Base-by-base conservation (phyloP, 2,888 invertebrate species). In the Hecatera dysodea region DNA sequence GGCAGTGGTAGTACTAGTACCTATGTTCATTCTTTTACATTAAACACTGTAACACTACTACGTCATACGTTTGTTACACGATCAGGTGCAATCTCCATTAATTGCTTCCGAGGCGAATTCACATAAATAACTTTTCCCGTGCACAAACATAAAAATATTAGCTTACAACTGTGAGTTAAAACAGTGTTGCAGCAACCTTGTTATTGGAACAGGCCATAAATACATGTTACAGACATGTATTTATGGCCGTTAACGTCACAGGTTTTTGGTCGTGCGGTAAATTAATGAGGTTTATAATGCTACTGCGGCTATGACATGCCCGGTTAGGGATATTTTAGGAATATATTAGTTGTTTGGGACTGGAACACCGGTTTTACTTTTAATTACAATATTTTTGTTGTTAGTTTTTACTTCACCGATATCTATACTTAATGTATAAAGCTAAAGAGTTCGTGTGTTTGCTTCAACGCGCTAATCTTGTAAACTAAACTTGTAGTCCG, bases 201-300 rank as follows among this genome's bases (percentile, higher is more conserved):
- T 33, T 63, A n/a, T 1, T 19, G 48, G 42, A n/a, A 33, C 39
- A 46, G 29, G 68, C 46, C 48, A 80, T 78, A 75, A 80, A 78
- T 78, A 78, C 33, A 46, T 36, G 65, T 80, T n/a, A n/a, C n/a
- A n/a, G n/a, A n/a, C n/a, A n/a, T n/a, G n/a, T n/a, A n/a, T n/a
- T 62, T 46, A 22, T 48, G 42, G 5, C 17, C 65, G 63, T 80
- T 48, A 80, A 69, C 27, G 78, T 80, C 78, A 46, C 44, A 36
- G 46, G 52, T 61, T 65, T 68, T 74, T 55, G 61, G 73, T 59
- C 29, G n/a, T 55, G 12, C 12, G 27, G 48, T 75, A 55, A 63
- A 80, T 80, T 68, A 63, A 75, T 78, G 68, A 75, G 68, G 19
- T 65, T 75, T 78, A 62, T 68, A 62, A 74, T 74, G 39, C 55